Percentiles rank a stretch among this genome's conserved stretches.
Evolutionary conservation across 2,113 vertebrate genomes (phyloP).

Genomic region (Balaeniceps rex): DNA sequence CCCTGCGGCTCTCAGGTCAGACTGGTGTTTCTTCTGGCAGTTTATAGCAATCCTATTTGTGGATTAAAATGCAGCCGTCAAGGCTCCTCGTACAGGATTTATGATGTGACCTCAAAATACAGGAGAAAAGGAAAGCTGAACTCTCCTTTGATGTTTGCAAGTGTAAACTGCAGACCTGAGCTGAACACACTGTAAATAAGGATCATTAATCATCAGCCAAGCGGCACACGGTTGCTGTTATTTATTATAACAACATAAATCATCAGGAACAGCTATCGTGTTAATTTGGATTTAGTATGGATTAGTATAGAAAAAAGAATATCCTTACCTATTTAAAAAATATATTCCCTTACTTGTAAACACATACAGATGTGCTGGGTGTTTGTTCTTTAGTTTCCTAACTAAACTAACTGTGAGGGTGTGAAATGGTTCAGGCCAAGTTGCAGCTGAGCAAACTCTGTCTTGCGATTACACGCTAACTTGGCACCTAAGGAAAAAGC

Average conservation of each 20-base stretch:
- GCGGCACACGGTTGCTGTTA: background rate
- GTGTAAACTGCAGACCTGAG: slow-evolving; percentile 29
- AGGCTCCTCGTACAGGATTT: background rate
- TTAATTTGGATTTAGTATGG: slow-evolving; percentile 48
- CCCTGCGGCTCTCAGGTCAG: rapidly evolving
- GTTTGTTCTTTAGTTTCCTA: background rate
- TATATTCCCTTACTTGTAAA: background rate
- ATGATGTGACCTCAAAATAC: background rate
- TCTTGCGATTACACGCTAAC: too few species aligned
- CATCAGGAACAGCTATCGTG: background rate
- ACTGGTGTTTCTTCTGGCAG: background rate
- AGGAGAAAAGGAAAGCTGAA: background rate
- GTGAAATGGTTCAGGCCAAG: background rate
- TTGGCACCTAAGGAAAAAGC: background rate
- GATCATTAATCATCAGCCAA: slow-evolving; percentile 50
- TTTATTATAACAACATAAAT: slow-evolving; percentile 58
- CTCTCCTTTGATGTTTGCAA: slow-evolving; percentile 31
- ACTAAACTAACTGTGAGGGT: too few species aligned
- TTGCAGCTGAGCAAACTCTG: background rate
- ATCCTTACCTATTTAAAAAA: background rate
- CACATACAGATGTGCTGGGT: background rate
- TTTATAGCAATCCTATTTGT: background rate
- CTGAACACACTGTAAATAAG: slow-evolving; percentile 25
- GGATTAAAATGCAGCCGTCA: background rate
- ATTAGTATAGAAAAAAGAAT: background rate